Base-by-base conservation (phyloP, 2,888 invertebrate species). In the Agonopterix heracliana region DNA sequence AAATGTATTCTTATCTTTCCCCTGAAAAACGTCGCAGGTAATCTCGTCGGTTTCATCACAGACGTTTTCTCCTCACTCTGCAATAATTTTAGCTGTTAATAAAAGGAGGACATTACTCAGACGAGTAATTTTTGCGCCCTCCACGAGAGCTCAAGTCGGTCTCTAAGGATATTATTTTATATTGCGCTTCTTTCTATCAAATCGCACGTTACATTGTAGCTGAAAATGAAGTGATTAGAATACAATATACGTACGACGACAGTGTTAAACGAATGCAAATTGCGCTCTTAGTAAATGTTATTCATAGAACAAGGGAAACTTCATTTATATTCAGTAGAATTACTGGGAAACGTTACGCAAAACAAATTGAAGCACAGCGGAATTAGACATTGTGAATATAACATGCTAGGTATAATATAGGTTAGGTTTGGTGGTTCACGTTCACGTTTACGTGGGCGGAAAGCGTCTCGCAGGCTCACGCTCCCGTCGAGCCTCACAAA, bases 321-420 rank as follows among this genome's bases (percentile, higher is more conserved):
- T 80, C 74, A 78, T 83, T 79, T 81, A 79, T 78, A 81, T 81
- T 78, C 79, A 78, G 73, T 61, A 60, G 74, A 75, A 81, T 79
- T 76, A 80, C 71, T 68, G 61, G 60, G 65, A 59, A 69, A 66
- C 63, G 67, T 71, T 66, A 69, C 63, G 64, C 66, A 68, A 73
- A 72, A 73, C 68, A 75, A 71, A 72, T 68, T 71, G 66, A 66
- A 59, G 59, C 56, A 56, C 60, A 62, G 62, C 53, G 57, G 65
- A 73, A 68, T 76, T 73, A 74, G 71, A 63, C 63, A 67, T 68
- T 72, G 61, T 59, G 62, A 66, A 68, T 66, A 58, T 38, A 38
- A 38, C 38, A 38, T 38, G 36, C 17, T 36, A 38, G 38, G 46
- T 40, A 26, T 26, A 36, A 40, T 40, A 26, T 26, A 36, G 34